Percentiles rank a stretch among this genome's conserved stretches.
phyloP scores from a whole-genome alignment of 2,797 vertebrate species.

The Yasuhikotakia modesta region DNA sequence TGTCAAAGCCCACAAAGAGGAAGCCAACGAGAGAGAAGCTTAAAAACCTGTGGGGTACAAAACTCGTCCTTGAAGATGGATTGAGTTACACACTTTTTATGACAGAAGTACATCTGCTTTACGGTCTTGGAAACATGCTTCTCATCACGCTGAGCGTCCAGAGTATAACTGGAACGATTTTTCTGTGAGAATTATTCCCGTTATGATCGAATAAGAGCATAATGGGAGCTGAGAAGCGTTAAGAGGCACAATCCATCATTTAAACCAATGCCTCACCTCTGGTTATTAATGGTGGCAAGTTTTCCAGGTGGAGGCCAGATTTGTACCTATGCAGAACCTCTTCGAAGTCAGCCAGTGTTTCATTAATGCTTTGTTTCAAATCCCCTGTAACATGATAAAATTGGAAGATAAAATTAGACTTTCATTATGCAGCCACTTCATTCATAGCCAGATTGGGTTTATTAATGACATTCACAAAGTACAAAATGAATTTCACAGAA shows the following conservation, averaged over 20 bases:
- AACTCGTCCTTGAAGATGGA: conserved; percentile 53
- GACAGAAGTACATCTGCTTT: conserved; percentile 53
- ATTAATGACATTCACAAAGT: conserved; percentile 21
- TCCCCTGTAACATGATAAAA: conserved; percentile 74
- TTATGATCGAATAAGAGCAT: conserved; percentile 3
- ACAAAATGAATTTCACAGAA: conserved; percentile 29
- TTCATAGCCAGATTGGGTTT: conserved; percentile 1
- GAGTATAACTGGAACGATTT: not conserved
- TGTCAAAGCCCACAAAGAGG: conserved; percentile 48
- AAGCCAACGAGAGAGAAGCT: conserved; percentile 3
- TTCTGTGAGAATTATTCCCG: not conserved
- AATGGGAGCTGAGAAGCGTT: conserved; percentile 7
- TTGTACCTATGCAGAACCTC: conserved; percentile 85
- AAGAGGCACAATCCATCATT: conserved; percentile 20
- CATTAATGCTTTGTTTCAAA: conserved; percentile 82
- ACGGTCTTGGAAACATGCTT: conserved; percentile 45
- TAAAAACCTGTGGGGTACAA: conserved; percentile 42
- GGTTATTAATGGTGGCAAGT: conserved; percentile 73
- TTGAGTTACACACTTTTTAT: conserved; percentile 55
- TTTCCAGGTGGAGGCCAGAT: conserved; percentile 85
- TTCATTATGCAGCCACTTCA: conserved; percentile 8
- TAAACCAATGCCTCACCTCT: conserved; percentile 73
- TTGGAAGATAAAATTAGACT: conserved; percentile 32
- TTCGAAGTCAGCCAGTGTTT: conserved; percentile 85
- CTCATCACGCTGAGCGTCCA: not conserved